Evolutionary conservation across 2,797 vertebrate genomes (phyloP).

Genomic region (Gymnothorax reevesii): DNA sequence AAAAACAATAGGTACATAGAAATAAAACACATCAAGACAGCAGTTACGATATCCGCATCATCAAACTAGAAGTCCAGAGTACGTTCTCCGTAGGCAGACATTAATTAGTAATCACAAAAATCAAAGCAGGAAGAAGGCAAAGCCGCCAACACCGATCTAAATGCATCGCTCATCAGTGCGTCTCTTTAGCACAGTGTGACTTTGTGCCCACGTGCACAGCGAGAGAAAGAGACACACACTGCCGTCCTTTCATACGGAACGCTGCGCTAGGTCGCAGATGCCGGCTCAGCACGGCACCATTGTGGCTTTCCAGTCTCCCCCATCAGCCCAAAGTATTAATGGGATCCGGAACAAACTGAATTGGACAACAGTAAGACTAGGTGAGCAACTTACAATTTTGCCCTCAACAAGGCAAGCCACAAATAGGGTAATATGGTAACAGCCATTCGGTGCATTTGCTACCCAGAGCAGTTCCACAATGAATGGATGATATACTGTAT

Average conservation of each 20-base stretch:
- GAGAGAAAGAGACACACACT: slow-evolving; percentile 20
- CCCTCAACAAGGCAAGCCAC: background rate
- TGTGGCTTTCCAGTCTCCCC: slow-evolving; percentile 15
- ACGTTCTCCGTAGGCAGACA: background rate
- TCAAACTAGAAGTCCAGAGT: too few species aligned
- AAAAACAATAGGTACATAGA: too few species aligned
- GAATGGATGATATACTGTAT: background rate
- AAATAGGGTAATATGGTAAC: background rate
- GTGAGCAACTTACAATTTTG: too few species aligned
- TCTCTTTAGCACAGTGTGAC: slow-evolving; percentile 23
- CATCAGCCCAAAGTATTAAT: background rate
- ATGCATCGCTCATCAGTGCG: slow-evolving; percentile 18
- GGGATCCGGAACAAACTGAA: background rate
- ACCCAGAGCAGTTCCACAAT: background rate
- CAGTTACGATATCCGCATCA: too few species aligned
- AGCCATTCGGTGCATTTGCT: background rate
- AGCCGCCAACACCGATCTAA: slow-evolving; percentile 24
- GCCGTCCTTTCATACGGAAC: slow-evolving; percentile 27
- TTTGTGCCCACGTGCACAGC: slow-evolving; percentile 13
- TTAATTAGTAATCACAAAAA: too few species aligned
- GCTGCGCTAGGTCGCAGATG: background rate
- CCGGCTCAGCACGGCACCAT: slow-evolving; percentile 22
- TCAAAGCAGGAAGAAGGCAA: background rate
- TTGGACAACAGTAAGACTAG: background rate
- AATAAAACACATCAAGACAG: too few species aligned